phyloP scores from a whole-genome alignment of 2,797 vertebrate genomes.

The Vultur gryphus region DNA sequence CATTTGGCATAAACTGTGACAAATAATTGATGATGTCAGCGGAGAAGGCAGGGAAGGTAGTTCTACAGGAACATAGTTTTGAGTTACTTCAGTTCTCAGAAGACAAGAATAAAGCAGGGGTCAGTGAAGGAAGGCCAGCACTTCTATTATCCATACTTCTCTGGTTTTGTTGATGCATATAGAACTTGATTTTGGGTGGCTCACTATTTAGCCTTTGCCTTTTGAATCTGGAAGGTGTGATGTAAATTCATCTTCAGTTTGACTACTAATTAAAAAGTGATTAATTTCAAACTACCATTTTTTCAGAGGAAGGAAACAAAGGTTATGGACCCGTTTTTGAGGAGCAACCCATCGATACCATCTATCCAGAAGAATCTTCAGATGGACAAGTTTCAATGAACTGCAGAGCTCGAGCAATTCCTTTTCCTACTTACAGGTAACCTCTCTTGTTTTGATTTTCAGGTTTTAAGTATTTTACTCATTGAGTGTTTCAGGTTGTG shows the following conservation, averaged over 20 bases:
- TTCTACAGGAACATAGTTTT: not conserved
- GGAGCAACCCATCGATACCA: slow-evolving; percentile 93
- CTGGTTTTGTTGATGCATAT: not conserved
- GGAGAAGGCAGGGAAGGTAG: not conserved
- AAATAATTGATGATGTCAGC: not conserved
- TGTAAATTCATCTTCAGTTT: not conserved
- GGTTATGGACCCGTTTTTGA: slow-evolving; percentile 95
- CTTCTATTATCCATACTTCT: not conserved
- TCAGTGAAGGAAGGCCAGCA: not conserved
- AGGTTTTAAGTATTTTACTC: not conserved
- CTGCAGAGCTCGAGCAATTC: slow-evolving; percentile 88
- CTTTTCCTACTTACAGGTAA: slow-evolving; percentile 92
- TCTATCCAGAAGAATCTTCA: slow-evolving; percentile 93
- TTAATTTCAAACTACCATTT: not conserved
- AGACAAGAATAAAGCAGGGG: not conserved
- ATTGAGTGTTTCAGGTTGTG: not conserved
- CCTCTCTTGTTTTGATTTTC: not conserved
- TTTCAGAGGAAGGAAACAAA: slow-evolving; percentile 83
- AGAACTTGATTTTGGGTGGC: not conserved
- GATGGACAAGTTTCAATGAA: slow-evolving; percentile 92
- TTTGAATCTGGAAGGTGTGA: not conserved
- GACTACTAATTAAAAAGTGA: not conserved
- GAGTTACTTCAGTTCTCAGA: not conserved
- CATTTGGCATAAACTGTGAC: not conserved
- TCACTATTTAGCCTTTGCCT: not conserved